A percentile compares a stretch with the other conserved stretches of the same genome.
Conservation (phyloP, 2,113 vertebrate species). For the Eupsittula cactorum region DNA sequence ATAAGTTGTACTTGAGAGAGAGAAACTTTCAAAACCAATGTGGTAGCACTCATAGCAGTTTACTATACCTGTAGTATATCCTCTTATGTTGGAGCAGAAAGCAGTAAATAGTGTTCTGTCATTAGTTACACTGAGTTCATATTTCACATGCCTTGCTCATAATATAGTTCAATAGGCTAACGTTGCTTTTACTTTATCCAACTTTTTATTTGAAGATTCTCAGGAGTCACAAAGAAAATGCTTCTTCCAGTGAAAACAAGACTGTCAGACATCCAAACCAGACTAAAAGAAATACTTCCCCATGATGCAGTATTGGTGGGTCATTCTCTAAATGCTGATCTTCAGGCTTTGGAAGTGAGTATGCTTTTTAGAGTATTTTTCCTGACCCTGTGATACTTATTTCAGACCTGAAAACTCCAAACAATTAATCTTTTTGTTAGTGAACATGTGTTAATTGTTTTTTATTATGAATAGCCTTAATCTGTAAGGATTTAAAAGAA, state of each 20-base stretch:
- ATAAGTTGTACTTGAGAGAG: neutral
- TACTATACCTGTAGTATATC: neutral
- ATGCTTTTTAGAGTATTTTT: neutral
- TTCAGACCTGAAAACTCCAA: neutral
- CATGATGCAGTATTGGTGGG: constrained; percentile 88
- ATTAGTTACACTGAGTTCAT: neutral
- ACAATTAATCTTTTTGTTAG: neutral
- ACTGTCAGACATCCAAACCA: constrained; percentile 81
- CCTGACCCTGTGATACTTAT: neutral
- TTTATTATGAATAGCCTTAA: neutral
- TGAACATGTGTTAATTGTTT: neutral
- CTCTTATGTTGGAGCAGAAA: neutral
- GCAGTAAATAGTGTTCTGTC: neutral
- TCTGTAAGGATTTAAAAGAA: neutral
- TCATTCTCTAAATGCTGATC: constrained; percentile 86
- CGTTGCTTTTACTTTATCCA: neutral
- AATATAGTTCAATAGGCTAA: neutral
- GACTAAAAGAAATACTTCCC: constrained; percentile 80
- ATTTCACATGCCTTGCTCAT: neutral
- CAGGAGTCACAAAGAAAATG: constrained; percentile 84
- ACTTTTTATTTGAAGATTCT: constrained; percentile 80
- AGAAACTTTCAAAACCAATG: neutral
- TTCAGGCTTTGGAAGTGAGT: constrained; percentile 84
- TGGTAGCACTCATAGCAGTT: neutral
- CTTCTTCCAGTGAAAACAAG: constrained; percentile 81